Evolutionary conservation across 2,888 invertebrate genomes (phyloP).

Genomic region (Autographa pulchrina): DNA sequence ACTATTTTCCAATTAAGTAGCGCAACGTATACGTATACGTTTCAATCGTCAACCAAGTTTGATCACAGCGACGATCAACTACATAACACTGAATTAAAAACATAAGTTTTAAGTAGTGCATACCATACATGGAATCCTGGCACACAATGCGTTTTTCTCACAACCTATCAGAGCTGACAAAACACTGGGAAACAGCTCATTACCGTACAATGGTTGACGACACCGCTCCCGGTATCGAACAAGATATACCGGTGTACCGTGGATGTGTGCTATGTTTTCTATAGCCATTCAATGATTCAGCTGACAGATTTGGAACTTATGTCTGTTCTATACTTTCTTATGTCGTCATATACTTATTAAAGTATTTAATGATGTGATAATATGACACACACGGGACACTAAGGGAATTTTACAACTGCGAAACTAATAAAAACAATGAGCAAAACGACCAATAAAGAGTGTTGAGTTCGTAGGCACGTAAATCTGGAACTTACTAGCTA

Average conservation of each 20-base stretch:
- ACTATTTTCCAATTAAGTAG: too few relatives aligned
- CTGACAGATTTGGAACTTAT: conserved; percentile 3
- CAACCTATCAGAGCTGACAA: conserved; percentile 26
- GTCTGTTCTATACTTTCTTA: too few relatives aligned
- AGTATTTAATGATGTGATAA: too few relatives aligned
- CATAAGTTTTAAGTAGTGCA: not conserved
- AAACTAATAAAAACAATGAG: too few relatives aligned
- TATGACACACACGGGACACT: too few relatives aligned
- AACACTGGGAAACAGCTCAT: conserved; percentile 45
- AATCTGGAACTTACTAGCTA: too few relatives aligned
- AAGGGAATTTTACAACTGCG: too few relatives aligned
- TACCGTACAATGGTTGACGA: conserved; percentile 41
- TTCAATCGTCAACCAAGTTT: too few relatives aligned
- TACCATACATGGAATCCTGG: not conserved
- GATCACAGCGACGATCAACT: not conserved
- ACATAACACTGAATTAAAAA: not conserved
- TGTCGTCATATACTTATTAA: too few relatives aligned
- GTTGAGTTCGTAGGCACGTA: too few relatives aligned
- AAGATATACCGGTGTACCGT: conserved; percentile 11
- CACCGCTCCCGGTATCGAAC: conserved; percentile 14
- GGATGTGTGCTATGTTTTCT: not conserved
- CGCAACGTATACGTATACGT: too few relatives aligned
- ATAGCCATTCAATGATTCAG: not conserved
- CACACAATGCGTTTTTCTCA: conserved; percentile 36
- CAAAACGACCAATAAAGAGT: too few relatives aligned